Base-by-base conservation (phyloP, 2,888 invertebrate genomes). In the Dryomyza anilis region DNA sequence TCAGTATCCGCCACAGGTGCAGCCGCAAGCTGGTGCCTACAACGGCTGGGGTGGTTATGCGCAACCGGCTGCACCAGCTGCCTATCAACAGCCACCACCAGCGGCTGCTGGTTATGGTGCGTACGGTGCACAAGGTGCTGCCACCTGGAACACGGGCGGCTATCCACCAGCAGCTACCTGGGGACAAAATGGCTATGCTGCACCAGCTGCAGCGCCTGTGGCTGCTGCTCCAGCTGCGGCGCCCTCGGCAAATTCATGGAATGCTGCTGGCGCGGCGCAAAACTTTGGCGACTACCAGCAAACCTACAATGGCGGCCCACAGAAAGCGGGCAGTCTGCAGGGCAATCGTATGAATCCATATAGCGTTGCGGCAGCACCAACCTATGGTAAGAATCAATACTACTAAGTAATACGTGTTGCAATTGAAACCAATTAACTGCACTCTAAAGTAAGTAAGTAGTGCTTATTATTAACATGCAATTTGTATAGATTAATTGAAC, bases 231-330 rank as follows among this genome's bases (percentile, higher is more conserved):
- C 72, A 3, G 65, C 70, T 7, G 71, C 73, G 0, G 71, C 73
- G 39, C 70, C 69, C 48, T 66, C 72, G 1, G 71, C 70, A 33
- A 73, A 70, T 29, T 62, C 70, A 43, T 72, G 67, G 55, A 71
- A 70, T 52, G 50, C 70, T 12, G 65, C 74, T 6, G 63, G 71
- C 45, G 71, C 71, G 29, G 67, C 71, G 21, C 74, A 73, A 71
- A 73, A 69, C 66, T 75, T 76, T 67, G 93, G 36, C 87, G 89
- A 89, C 58, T 93, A 94, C 80, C 92, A 93, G 74, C 93, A 93
- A 80, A 88, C 89, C 62, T 93, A 91, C 78, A 87, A 90, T 7
- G 94, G 92, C 45, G 94, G 94, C 3, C 93, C 94, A 0, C 88
- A 94, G 84, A 87, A 94, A 71, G 88, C 87, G 74, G 90, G 89